Conservation (phyloP, 2,113 vertebrate species). For the Macheiramphus alcinus region DNA sequence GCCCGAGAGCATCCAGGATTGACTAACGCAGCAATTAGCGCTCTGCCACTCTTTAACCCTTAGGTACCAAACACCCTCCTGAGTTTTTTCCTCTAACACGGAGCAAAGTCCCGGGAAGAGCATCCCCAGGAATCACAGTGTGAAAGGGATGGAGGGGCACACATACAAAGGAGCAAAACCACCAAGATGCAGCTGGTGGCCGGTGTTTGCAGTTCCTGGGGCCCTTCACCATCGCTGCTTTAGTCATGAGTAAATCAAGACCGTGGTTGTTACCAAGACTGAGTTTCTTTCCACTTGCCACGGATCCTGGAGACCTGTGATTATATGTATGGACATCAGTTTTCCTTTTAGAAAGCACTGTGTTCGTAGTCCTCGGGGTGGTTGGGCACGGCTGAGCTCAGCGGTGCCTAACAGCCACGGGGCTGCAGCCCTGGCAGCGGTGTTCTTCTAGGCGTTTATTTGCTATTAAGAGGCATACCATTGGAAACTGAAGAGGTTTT, state of each 20-base stretch:
- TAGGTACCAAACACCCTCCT: neutral
- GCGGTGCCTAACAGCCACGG: neutral
- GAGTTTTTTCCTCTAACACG: neutral
- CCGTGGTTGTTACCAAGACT: neutral
- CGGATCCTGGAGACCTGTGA: neutral
- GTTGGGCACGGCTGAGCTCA: neutral
- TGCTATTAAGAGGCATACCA: neutral
- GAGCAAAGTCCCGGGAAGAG: neutral
- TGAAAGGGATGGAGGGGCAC: neutral
- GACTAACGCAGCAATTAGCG: neutral
- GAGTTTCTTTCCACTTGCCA: neutral
- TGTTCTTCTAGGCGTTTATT: neutral
- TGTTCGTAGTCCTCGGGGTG: neutral
- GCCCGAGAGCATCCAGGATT: neutral
- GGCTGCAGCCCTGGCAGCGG: neutral
- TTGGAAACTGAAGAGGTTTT: neutral
- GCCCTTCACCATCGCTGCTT: fast-evolving
- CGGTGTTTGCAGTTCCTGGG: neutral
- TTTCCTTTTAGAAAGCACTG: neutral
- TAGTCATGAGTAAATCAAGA: neutral
- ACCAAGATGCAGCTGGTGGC: neutral
- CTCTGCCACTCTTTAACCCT: neutral
- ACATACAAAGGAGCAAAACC: neutral
- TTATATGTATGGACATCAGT: neutral
- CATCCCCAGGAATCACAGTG: neutral